Base-by-base conservation (phyloP, 1,140 invertebrate genomes). In the Diploscapter pachys region DNA sequence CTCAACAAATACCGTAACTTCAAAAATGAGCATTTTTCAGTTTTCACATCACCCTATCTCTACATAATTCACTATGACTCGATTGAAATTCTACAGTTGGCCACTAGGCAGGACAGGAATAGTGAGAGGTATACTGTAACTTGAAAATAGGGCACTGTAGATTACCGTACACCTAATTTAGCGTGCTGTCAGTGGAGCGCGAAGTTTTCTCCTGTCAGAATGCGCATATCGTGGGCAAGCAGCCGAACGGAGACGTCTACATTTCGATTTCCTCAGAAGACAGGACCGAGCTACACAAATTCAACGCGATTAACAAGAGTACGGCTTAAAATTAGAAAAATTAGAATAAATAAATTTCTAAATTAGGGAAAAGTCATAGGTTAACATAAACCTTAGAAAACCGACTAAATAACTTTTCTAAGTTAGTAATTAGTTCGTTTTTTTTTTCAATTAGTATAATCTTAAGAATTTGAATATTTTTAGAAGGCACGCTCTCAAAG, bases 1-100 rank as follows among this genome's bases (percentile, higher is more conserved):
- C 9, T 70, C 71, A 8, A 8, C 72, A 48, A 69, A 11, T 31
- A 31, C 31, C 31, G 9, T 8, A n/a, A 5, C 5, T 5, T 31
- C 2, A 5, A 70, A 72, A n/a, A 8, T 8, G 66, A 72, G 8
- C 5, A 71, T 72, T 72, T 72, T 56, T 31, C 31, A 72, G 66
- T 78, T 48, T 78, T 53, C 76, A 78, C 76, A 4, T 49, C 76
- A 2, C 76, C 76, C 5, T 78, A 71, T 65, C 73, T 78, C 49
- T 78, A 78, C 51, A 54, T 76, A 5, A 68, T 78, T 48, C 73
- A 78, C 75, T 70, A 67, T 51, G 76, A 78, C 52, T 78, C 76
- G 5, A 71, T 78, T 6, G 76, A 78, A 51, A 77, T 78, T 51
- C 50, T 78, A 48, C 54, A 78, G 50, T 53, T 78, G 53, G 66